Conservation (phyloP, 2,797 vertebrate species). For the Syngnathus rostellatus region DNA sequence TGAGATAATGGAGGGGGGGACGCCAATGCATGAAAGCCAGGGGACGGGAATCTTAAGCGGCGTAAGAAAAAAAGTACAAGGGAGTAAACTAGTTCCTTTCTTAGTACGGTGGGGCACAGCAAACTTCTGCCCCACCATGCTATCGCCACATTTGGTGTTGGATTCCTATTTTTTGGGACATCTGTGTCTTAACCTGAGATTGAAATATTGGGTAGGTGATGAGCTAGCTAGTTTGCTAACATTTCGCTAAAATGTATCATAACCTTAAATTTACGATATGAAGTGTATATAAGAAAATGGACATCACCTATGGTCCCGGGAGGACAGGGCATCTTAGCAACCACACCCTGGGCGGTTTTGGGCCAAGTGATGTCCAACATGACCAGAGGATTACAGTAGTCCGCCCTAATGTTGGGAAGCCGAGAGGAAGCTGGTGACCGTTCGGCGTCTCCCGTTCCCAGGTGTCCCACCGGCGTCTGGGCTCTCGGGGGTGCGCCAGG, state of each 20-base stretch:
- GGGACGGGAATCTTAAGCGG: too few relatives aligned
- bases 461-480: constrained; percentile 33
- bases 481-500: background rate
- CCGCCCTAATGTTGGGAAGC: constrained; percentile 72
- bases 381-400: constrained; percentile 81
- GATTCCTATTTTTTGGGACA: background rate
- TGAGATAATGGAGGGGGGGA: constrained; percentile 48
- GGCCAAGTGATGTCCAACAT: constrained; percentile 88
- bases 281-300: background rate
- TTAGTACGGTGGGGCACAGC: background rate
- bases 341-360: constrained; percentile 80
- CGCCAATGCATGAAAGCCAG: constrained; percentile 9
- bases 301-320: constrained; percentile 80
- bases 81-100: background rate
- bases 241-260: background rate
- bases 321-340: constrained; percentile 83
- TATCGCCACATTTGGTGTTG: background rate
- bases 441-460: constrained; percentile 53
- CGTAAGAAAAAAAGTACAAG: too few relatives aligned
- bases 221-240: background rate
- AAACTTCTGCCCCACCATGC: background rate
- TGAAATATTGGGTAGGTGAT: too few relatives aligned
- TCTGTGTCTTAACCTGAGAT: too few relatives aligned
- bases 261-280: background rate
- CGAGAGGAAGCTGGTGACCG: constrained; percentile 73